phyloP scores from a whole-genome alignment of 2,113 vertebrate species.

The Camelus bactrianus region DNA sequence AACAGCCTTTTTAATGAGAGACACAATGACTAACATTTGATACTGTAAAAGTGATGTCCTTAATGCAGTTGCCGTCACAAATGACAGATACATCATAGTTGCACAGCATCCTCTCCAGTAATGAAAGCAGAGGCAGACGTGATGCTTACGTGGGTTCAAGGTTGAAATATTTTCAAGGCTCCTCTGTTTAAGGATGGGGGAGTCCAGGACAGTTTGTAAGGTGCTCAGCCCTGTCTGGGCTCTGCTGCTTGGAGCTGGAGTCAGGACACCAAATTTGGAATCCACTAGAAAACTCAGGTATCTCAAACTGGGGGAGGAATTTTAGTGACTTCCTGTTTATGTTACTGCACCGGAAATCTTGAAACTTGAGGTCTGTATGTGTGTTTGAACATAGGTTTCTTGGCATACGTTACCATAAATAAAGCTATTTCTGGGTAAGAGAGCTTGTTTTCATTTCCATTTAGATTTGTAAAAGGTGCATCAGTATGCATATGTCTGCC shows the following conservation, averaged over 20 bases:
- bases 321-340: background rate
- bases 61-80: conserved; percentile 29
- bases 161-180: background rate
- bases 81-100: background rate
- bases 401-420: background rate
- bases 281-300: background rate
- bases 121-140: background rate
- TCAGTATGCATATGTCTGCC: background rate
- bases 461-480: background rate
- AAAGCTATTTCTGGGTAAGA: background rate
- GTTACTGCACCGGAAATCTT: background rate
- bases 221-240: background rate
- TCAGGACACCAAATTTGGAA: background rate
- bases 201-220: background rate
- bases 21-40: background rate
- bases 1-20: conserved; percentile 25
- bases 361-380: background rate
- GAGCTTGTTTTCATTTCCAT: background rate
- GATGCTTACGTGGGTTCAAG: background rate
- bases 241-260: background rate
- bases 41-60: conserved; percentile 32
- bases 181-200: background rate
- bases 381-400: background rate
- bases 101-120: background rate
- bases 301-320: background rate